Conservation (phyloP, 2,888 invertebrate species). For the Campoletis raptor region DNA sequence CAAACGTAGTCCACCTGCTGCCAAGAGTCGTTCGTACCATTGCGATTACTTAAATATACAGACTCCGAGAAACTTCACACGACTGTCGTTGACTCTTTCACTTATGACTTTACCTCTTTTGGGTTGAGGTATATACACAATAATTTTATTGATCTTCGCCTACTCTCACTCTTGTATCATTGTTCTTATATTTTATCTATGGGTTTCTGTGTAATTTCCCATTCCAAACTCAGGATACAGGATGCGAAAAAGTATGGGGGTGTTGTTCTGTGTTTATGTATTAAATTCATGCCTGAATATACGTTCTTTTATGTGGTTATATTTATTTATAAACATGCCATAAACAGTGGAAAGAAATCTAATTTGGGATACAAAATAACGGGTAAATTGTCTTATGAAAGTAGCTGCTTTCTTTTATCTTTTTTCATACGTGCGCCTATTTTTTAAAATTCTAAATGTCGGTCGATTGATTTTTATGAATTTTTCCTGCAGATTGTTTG, state of each 20-base stretch:
- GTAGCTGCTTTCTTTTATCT: no score
- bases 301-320: background rate
- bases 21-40: constrained; percentile 22
- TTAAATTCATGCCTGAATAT: background rate
- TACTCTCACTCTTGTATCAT: constrained; percentile 1
- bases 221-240: background rate
- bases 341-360: background rate
- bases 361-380: no score
- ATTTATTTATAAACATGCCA: background rate
- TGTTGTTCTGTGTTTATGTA: background rate
- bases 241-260: background rate
- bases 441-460: no score
- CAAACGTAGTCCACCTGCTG: constrained; percentile 44
- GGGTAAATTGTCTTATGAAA: no score
- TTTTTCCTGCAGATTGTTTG: no score
- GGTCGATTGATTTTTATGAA: no score
- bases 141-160: constrained; percentile 36
- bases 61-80: background rate
- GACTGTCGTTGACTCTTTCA: constrained; percentile 51
- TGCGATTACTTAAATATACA: constrained; percentile 47
- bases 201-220: background rate
- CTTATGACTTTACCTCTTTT: constrained; percentile 43
- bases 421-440: no score
- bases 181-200: background rate
- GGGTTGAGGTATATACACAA: constrained; percentile 6